Conservation (phyloP, 2,888 invertebrate genomes). For the Cheilosia variabilis region DNA sequence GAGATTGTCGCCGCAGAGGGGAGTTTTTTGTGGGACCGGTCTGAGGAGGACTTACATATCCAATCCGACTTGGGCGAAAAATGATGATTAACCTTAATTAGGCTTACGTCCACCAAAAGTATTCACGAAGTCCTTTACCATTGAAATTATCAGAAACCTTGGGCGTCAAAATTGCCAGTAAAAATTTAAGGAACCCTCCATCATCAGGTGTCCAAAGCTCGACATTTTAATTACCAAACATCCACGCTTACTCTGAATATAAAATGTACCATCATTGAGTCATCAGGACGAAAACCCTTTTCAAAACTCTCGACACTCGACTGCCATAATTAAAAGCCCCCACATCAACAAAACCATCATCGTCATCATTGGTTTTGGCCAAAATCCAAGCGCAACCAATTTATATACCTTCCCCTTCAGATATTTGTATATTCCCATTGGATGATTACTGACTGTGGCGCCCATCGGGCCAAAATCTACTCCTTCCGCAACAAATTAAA, state of each 20-base stretch:
- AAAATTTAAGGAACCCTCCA: not conserved
- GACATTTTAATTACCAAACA: conserved; percentile 56
- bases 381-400: conserved; percentile 50
- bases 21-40: too few relatives aligned
- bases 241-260: not conserved
- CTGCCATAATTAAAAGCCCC: conserved; percentile 62
- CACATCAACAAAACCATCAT: conserved; percentile 43
- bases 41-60: too few relatives aligned
- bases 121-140: too few relatives aligned
- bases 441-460: conserved; percentile 62
- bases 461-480: conserved; percentile 65
- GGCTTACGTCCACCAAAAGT: too few relatives aligned
- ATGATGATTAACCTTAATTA: too few relatives aligned
- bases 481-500: conserved; percentile 69
- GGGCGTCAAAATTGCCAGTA: too few relatives aligned
- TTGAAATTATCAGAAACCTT: too few relatives aligned
- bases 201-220: conserved; percentile 33
- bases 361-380: conserved; percentile 60
- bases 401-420: conserved; percentile 17
- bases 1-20: too few relatives aligned
- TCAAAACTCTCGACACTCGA: conserved; percentile 54
- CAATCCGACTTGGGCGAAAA: too few relatives aligned
- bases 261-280: not conserved
- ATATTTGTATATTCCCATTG: conserved; percentile 9
- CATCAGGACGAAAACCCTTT: conserved; percentile 39